phyloP scores from a whole-genome alignment of 2,113 vertebrate species.

The Turdus rufiventris region DNA sequence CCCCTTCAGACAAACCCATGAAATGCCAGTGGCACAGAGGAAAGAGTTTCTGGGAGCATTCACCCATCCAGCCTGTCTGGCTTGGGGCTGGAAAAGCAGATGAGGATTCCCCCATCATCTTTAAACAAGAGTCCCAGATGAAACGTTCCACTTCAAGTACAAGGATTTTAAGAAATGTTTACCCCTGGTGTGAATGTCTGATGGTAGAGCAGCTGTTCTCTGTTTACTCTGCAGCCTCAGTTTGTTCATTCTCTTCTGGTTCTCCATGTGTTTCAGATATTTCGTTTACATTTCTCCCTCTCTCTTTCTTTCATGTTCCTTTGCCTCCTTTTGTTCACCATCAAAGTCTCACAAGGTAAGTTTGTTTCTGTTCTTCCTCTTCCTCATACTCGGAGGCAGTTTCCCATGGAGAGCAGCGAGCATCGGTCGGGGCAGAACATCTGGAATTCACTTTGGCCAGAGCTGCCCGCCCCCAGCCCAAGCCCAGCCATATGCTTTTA shows the following conservation, averaged over 20 bases:
- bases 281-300: constrained; percentile 41
- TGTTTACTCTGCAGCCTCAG: background rate
- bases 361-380: constrained; percentile 24
- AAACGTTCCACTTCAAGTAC: background rate
- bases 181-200: background rate
- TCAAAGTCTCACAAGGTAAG: constrained; percentile 86
- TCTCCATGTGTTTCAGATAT: background rate
- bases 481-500: background rate
- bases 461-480: background rate
- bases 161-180: background rate
- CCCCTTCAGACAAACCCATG: background rate
- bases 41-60: background rate
- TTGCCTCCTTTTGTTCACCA: constrained; percentile 51
- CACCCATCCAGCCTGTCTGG: accelerated
- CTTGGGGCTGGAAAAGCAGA: background rate
- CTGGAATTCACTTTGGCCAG: background rate
- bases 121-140: background rate
- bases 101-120: background rate
- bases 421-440: accelerated
- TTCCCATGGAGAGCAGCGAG: accelerated
- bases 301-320: constrained; percentile 64
- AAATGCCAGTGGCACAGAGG: background rate
- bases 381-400: background rate
- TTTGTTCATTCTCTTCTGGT: constrained; percentile 28
- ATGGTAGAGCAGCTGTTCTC: background rate